Base-by-base conservation (phyloP, 2,888 invertebrate genomes). In the Mythimna impura region DNA sequence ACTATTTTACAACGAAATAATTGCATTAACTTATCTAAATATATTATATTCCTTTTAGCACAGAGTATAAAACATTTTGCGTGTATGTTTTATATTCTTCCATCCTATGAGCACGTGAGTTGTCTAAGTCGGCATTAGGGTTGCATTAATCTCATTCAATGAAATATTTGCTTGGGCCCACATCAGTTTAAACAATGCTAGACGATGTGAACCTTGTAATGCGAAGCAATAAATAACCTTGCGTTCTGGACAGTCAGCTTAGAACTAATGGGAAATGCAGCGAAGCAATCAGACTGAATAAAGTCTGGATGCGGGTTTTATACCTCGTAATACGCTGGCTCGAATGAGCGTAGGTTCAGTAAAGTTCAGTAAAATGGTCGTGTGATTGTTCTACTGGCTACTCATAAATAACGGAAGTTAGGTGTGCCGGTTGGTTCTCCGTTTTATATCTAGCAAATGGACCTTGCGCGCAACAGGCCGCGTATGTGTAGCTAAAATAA, bases 11-110 rank as follows among this genome's bases (percentile, higher is more conserved):
- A 66, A 47, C 17, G 57, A 30, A 58, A 60, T n/a, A 63, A 73
- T 58, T 71, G 60, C 60, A 78, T 66, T 80, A 64, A 71, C 63
- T 73, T 73, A 80, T 80, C 61, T 76, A 80, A 52, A 63, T 82
- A 67, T 47, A 40, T 63, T 61, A n/a, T 47, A n/a, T 40, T 66
- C 20, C 10, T 61, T 65, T 30, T 40, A 61, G 22, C 14, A 61
- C 12, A 22, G 61, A 22, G 36, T 36, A 36, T 36, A 12, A n/a
- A 12, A 60, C 34, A 12, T n/a, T 10, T 36, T 54, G 0, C 5
- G 2, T 25, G 9, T 60, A 0, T 60, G n/a, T 34, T 60, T n/a
- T 36, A n/a, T 58, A 20, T 20, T n/a, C 2, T 4, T 22, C 20
- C 47, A 6, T 25, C 25, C 55, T 55, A 54, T 4, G 4, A n/a